Evolutionary conservation across 2,113 vertebrate genomes (phyloP), one percentile per base, ranked within the genome.

Genomic region (Chauna torquata): DNA sequence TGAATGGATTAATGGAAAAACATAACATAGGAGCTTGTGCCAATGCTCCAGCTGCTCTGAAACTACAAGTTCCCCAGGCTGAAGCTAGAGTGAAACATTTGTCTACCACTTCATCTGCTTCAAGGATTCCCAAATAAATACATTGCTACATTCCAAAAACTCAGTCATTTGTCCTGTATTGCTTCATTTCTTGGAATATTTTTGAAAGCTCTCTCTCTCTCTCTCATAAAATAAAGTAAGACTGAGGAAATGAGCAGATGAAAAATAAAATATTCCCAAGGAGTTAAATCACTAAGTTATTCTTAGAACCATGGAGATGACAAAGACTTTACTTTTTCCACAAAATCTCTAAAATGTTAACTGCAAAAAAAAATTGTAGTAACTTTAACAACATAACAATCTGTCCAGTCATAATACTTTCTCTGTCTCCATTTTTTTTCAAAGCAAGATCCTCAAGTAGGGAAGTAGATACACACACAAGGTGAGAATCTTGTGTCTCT

Each of bases 111-210:
- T 95, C 64, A 94, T 76, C 54, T 79, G 34, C 54, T 79, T 65
- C 44, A 92, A 72, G 66, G 57, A 69, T 72, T 94, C 80, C 71
- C 72, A 86, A 61, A 78, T 55, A 82, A 86, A 93, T 55, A 28
- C 9, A 16, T 22, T 0, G 7, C 12, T 52, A 9, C 27, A 40
- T 83, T 94, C 65, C n/a, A 40, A 76, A 93, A 72, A 20, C 22
- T 61, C 66, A 38, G 23, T 82, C 27, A 77, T 91, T 82, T 85
- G 7, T 89, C 74, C 18, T 61, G 22, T 52, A 45, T 76, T 82
- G 34, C 61, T 91, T 94, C 12, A 88, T 69, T 95, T 88, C 50
- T 83, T 91, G 88, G 77, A 94, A 92, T 72, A 81, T 49, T 88
- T 95, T 68, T 71, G 28, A 78, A 77, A 86, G 57, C 19, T 9